These are phyloP conservation scores for Chironomus tentans DNA, from an alignment of 2,888 invertebrate genomes.

Conservation along the genomic window DNA sequence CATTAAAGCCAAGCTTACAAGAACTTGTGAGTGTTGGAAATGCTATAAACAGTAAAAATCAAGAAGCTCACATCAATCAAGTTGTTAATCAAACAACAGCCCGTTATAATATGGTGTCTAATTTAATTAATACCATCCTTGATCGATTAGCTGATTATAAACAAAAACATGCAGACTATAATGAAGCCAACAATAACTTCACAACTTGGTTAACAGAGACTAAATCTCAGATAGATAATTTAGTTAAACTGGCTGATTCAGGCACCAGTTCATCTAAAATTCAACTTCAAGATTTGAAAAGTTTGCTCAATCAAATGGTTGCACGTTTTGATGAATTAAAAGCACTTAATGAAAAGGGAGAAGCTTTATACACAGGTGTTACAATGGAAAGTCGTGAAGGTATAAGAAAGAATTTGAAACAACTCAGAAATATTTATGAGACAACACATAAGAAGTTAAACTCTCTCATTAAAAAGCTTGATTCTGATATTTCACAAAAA, in stretches of 20 bases:
- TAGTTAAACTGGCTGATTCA: constrained; percentile 63
- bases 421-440: constrained; percentile 74
- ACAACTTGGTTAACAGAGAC: constrained; percentile 71
- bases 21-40: constrained; percentile 60
- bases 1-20: constrained; percentile 56
- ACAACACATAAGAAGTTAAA: constrained; percentile 75
- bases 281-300: constrained; percentile 65
- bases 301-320: constrained; percentile 47
- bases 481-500: constrained; percentile 79
- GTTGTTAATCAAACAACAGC: constrained; percentile 68
- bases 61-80: constrained; percentile 74
- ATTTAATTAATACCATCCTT: constrained; percentile 59
- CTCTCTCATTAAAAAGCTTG: constrained; percentile 75
- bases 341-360: constrained; percentile 76
- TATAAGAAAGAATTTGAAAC: constrained; percentile 71
- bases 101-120: constrained; percentile 64
- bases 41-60: constrained; percentile 63
- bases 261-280: constrained; percentile 64
- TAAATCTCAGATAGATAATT: constrained; percentile 61
- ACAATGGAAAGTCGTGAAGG: constrained; percentile 79
- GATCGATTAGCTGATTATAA: constrained; percentile 64
- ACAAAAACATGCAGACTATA: constrained; percentile 55
- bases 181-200: constrained; percentile 60
- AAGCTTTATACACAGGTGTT: constrained; percentile 76
- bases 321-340: constrained; percentile 72